Base-by-base conservation (phyloP, 2,113 vertebrate genomes). In the Megaceryle maxima region DNA sequence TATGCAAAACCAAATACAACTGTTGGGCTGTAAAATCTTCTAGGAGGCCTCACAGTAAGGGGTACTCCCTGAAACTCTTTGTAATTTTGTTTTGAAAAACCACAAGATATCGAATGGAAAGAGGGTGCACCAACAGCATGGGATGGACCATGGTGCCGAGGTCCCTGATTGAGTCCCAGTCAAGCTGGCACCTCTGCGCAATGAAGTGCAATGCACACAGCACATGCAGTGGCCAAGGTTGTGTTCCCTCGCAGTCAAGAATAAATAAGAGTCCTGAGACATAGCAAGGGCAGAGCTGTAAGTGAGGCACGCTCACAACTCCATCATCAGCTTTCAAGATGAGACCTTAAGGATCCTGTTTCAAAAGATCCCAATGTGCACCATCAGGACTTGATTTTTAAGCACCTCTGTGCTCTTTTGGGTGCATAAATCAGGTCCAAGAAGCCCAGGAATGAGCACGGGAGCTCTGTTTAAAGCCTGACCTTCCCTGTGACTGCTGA, bases 151-250 rank as follows among this genome's bases (percentile, higher is more conserved):
- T 3, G 29, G 44, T n/a, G 25, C 25, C 39, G 56, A 53, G 20
- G 15, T 69, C 37, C 43, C 29, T 28, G 37, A 25, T 31, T 17
- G 24, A 15, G 20, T 46, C 41, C 55, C 26, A 43, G n/a, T 26
- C 35, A 82, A 43, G 19, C 13, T 15, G 20, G 76, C 20, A 56
- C 10, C 25, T 12, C 55, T 19, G 26, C 0, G 0, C n/a, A 19
- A n/a, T 2, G 41, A 3, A 33, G n/a, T 3, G 8, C 35, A 39
- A 53, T 16, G 33, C 2, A 3, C 33, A 1, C 22, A 69, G n/a
- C 3, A 74, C 78, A 33, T 28, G 26, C 0, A 0, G 35, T 33
- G 56, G 16, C 41, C 44, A 22, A 57, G 56, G 51, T 48, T 35
- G 31, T 22, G 21, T 18, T 6, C 41, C 37, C 57, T 59, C 67